These are phyloP conservation scores for Marmota flaviventris DNA, from an alignment of 2,113 vertebrate genomes.

Conservation along the genomic window DNA sequence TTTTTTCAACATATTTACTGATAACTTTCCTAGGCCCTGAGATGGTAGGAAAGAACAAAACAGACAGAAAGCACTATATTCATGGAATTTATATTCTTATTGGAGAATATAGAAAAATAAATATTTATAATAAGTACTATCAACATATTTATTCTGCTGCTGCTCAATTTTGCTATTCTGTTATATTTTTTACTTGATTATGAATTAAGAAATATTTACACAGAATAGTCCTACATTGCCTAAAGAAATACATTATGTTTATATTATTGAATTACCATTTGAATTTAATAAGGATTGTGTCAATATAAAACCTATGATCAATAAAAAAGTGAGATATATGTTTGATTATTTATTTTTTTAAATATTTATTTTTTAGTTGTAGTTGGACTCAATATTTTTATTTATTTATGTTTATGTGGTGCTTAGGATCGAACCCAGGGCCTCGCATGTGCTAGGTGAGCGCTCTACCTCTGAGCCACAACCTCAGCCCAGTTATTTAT, in stretches of 20 bases:
- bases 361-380: too few species aligned
- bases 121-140: not conserved
- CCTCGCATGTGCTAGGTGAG: too few species aligned
- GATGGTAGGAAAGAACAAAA: not conserved
- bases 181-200: not conserved
- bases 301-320: not conserved
- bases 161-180: not conserved
- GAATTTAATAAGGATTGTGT: not conserved
- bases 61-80: not conserved
- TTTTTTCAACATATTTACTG: not conserved
- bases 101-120: not conserved
- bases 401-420: too few species aligned
- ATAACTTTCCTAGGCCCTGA: not conserved
- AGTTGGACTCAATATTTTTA: too few species aligned
- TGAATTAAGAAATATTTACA: not conserved
- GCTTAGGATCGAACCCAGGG: too few species aligned
- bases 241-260: not conserved
- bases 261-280: not conserved
- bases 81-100: not conserved
- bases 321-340: not conserved
- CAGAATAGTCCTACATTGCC: not conserved
- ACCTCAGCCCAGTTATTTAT: not conserved
- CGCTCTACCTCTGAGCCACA: too few species aligned
- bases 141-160: not conserved
- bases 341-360: not conserved